These are phyloP conservation scores for Lysandra bellargus DNA, from an alignment of 2,888 invertebrate genomes.

Conservation along the genomic window DNA sequence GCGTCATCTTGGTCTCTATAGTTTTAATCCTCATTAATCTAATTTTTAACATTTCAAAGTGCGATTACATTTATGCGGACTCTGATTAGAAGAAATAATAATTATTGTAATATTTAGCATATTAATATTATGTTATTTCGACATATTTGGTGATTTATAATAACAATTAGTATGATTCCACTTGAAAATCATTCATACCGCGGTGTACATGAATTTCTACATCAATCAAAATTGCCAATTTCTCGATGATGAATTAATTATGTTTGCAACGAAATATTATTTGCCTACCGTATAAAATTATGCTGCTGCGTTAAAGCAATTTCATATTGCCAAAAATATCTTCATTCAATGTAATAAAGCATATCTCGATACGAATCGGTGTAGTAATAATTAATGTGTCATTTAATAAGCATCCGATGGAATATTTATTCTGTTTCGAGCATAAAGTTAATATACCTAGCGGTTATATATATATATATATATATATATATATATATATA, in stretches of 20 bases:
- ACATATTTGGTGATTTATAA: neutral
- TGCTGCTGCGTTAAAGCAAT: neutral
- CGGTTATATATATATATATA: too few species aligned
- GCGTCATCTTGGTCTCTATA: too few species aligned
- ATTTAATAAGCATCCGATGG: neutral
- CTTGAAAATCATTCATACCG: neutral
- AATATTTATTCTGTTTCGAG: neutral
- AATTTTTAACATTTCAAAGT: too few species aligned
- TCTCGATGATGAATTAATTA: neutral
- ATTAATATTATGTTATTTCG: neutral
- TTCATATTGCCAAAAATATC: neutral
- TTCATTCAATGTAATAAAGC: neutral
- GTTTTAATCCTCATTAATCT: too few species aligned
- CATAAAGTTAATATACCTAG: too few species aligned
- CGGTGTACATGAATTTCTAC: neutral
- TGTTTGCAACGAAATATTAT: neutral
- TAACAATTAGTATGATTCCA: neutral
- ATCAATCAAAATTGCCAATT: neutral
- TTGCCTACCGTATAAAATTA: neutral
- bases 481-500: too few species aligned
- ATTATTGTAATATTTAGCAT: neutral
- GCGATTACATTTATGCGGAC: too few species aligned
- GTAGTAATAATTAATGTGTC: neutral
- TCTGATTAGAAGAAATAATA: neutral
- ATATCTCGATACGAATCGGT: neutral